phyloP scores from a whole-genome alignment of 2,888 invertebrate genomes.

The Quadroppia sp. region DNA sequence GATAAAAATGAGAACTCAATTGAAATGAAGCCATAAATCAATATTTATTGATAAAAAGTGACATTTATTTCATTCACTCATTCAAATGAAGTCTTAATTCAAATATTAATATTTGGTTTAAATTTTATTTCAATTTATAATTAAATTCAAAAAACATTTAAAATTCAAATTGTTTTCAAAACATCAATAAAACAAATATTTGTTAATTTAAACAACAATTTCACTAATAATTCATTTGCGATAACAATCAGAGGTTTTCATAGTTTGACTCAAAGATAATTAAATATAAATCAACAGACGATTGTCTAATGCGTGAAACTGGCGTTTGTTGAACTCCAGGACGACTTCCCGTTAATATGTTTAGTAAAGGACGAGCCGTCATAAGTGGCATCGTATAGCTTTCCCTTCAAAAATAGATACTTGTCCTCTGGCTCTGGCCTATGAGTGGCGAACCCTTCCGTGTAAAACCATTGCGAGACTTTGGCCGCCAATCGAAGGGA shows the following conservation, averaged over 20 bases:
- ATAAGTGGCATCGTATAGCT: slow-evolving; percentile 55
- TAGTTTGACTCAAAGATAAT: not conserved
- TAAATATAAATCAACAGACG: too few relatives aligned
- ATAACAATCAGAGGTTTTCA: not conserved
- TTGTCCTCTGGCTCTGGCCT: slow-evolving; percentile 59
- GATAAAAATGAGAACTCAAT: too few relatives aligned
- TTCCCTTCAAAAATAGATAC: slow-evolving; percentile 55
- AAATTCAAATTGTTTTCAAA: not conserved
- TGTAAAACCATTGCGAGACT: slow-evolving; percentile 76
- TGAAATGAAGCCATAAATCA: too few relatives aligned
- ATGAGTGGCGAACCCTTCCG: slow-evolving; percentile 57
- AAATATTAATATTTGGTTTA: too few relatives aligned
- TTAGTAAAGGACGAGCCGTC: slow-evolving; percentile 48
- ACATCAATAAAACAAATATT: not conserved
- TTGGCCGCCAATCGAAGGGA: slow-evolving; percentile 79
- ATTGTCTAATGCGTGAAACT: slow-evolving; percentile 7
- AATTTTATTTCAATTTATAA: not conserved
- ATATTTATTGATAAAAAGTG: too few relatives aligned
- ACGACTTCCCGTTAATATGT: slow-evolving; percentile 37
- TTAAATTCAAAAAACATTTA: not conserved
- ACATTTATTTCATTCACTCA: too few relatives aligned
- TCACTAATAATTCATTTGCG: not conserved
- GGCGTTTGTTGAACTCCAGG: not conserved
- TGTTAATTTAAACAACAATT: not conserved
- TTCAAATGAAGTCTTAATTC: too few relatives aligned